Evolutionary conservation across 1,140 invertebrate genomes (phyloP).

Genomic region (Zelostemma sp.): DNA sequence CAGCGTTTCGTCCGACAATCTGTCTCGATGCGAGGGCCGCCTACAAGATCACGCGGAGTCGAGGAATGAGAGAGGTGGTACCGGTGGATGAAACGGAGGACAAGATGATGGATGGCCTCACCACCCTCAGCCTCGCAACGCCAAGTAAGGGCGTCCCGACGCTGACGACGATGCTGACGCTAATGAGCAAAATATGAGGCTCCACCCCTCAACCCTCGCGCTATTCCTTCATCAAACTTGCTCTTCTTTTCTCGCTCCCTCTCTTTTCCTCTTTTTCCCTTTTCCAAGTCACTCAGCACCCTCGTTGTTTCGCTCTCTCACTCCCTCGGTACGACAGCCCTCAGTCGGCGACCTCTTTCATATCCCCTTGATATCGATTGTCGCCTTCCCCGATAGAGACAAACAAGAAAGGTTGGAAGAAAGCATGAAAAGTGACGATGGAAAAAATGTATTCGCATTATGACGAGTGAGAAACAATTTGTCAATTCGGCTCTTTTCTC

Average conservation of each 20-base stretch:
- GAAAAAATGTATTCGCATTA: constrained; percentile 16
- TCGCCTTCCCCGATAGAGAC: constrained; percentile 50
- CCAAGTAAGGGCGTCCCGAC: constrained; percentile 62
- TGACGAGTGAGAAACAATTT: constrained; percentile 25
- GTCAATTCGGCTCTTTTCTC: constrained; percentile 13
- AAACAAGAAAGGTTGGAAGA: constrained; percentile 30
- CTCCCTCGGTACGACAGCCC: constrained; percentile 18
- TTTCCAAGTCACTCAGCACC: constrained; percentile 4
- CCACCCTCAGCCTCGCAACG: constrained; percentile 52
- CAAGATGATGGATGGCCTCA: constrained; percentile 69
- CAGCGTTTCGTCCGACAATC: constrained; percentile 29
- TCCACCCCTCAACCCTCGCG: constrained; percentile 48
- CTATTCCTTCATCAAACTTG: constrained; percentile 21
- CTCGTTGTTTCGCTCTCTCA: constrained; percentile 23
- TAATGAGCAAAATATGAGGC: constrained; percentile 71
- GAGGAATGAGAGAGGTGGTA: constrained; percentile 40
- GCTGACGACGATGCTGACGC: constrained; percentile 67
- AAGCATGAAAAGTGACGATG: constrained; percentile 12
- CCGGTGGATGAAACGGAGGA: constrained; percentile 55
- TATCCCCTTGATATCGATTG: constrained; percentile 62
- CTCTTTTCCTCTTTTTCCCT: background rate
- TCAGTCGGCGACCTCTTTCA: constrained; percentile 36
- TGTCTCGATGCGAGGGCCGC: constrained; percentile 31
- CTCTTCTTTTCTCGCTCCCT: constrained; percentile 31
- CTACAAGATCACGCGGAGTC: constrained; percentile 20